These are phyloP conservation scores for Pyrochroa serraticornis DNA, from an alignment of 2,888 invertebrate genomes.

Conservation along the genomic window DNA sequence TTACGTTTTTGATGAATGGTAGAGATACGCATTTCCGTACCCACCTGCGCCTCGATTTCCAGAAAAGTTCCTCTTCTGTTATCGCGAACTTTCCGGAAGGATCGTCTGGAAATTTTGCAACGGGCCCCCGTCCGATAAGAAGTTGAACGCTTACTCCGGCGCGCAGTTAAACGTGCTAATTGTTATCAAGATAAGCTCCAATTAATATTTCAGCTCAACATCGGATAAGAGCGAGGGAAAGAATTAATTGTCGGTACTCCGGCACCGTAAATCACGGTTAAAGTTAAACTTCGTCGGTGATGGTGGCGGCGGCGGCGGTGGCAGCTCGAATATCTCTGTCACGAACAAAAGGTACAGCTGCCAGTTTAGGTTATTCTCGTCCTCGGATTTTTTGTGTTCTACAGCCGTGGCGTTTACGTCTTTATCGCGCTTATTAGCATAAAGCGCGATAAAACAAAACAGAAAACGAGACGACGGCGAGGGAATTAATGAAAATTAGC, in stretches of 20 bases:
- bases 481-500: constrained; percentile 52
- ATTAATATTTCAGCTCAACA: constrained; percentile 28
- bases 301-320: constrained; percentile 21
- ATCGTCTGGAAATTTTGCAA: neutral
- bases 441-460: constrained; percentile 32
- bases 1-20: too few species aligned
- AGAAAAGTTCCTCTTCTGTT: neutral
- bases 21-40: too few species aligned
- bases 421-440: constrained; percentile 17
- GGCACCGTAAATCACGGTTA: constrained; percentile 24
- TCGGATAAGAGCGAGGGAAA: constrained; percentile 22
- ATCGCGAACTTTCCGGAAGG: neutral
- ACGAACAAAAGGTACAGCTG: constrained; percentile 35
- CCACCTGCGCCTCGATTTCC: too few species aligned
- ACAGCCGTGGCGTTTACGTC: constrained; percentile 10
- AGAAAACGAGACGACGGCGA: constrained; percentile 38
- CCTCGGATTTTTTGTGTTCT: constrained; percentile 23
- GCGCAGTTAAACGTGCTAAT: constrained; percentile 30
- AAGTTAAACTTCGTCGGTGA: constrained; percentile 24
- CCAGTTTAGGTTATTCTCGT: constrained; percentile 31
- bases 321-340: constrained; percentile 28
- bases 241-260: constrained; percentile 31
- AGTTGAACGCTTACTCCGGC: constrained; percentile 15
- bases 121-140: constrained; percentile 9
- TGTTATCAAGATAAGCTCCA: constrained; percentile 31